Base-by-base conservation (phyloP, 1,140 invertebrate species). In the Leptinotarsa texana region DNA sequence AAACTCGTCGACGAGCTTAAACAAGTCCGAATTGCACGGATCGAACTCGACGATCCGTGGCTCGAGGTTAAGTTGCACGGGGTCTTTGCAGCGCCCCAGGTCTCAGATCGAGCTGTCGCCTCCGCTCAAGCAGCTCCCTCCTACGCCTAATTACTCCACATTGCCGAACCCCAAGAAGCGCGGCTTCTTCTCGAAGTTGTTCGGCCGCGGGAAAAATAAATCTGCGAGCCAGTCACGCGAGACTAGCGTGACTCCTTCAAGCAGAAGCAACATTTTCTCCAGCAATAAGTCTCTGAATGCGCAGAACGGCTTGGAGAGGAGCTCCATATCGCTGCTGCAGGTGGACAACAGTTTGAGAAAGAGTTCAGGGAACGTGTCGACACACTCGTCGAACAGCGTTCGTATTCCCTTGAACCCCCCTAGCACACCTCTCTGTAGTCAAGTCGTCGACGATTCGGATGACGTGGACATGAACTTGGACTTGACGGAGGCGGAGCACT, bases 401-500 rank as follows among this genome's bases (percentile, higher is more conserved):
- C 89, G 89, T 70, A 90, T 90, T 47, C 89, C 90, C 0, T 80
- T 91, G 3, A 90, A 90, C 83, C 89, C 88, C 1, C 80, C 80
- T 21, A 21, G 33, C 11, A 21, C 22, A 8, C 75, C 72, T 27
- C 1, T 22, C 4, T 24, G n/a, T 1, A 22, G 24, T 49, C 17
- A 57, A 18, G 51, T 57, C n/a, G n/a, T 57, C 15, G 63, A 71
- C 3, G 21, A 49, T 33, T 33, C 48, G 27, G 71, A 80, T n/a
- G 78, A 82, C 13, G 57, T 82, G 33, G 79, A 80, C 47, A 75
- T 86, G 33, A 86, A 87, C 79, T 79, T 89, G 48, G 91, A 94
- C 75, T 83, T 95, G 18, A 95, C 93, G 3, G 94, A 95, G 77
- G 94, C 93, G 2, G 94, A 96, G 82, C 92, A 95, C 84, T 95